Evolutionary conservation across 2,797 vertebrate species (phyloP), one percentile per base, ranked within the genome.

Genomic region (Brachyalestes nurse): DNA sequence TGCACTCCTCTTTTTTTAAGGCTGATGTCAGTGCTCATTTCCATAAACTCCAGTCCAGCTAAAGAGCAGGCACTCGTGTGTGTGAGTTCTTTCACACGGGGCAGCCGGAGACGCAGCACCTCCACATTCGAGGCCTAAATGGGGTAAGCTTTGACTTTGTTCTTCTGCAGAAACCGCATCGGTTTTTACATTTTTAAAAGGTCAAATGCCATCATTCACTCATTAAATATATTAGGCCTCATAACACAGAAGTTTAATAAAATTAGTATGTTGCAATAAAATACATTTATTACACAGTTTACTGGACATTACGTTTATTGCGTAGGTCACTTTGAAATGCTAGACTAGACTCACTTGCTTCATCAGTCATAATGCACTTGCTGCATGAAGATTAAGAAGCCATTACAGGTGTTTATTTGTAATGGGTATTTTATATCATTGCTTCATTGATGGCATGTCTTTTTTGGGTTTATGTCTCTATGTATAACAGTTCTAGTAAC

Each of bases 41-140:
- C 88, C 93, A 95, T 94, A 94, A 89, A 90, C 83, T 88, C 89
- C 91, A 93, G 92, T 87, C 91, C 91, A 94, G 94, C 94, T 94
- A 94, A 94, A 94, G 88, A 84, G 88, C 89, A 74, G 84, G 83
- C 85, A 88, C 90, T 79, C 88, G 13, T 53, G 72, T 83, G 83
- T 78, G 70, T 81, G 82, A 80, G 86, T 90, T 92, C 91, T 87
- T 94, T 91, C 87, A 82, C 93, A 88, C 90, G 75, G 85, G 88
- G 83, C 79, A n/a, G 64, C 82, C 87, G 87, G 82, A 81, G 86
- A 81, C 80, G 79, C 85, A 89, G 79, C 89, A 89, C 83, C 90
- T 60, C 57, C 77, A 69, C 74, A 64, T 61, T 73, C 14, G 1
- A 38, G 62, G 62, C 34, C 62, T 40, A 16, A 17, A 64, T 13